Conservation (phyloP, 2,797 vertebrate species). For the Enteromius trimaculatus region DNA sequence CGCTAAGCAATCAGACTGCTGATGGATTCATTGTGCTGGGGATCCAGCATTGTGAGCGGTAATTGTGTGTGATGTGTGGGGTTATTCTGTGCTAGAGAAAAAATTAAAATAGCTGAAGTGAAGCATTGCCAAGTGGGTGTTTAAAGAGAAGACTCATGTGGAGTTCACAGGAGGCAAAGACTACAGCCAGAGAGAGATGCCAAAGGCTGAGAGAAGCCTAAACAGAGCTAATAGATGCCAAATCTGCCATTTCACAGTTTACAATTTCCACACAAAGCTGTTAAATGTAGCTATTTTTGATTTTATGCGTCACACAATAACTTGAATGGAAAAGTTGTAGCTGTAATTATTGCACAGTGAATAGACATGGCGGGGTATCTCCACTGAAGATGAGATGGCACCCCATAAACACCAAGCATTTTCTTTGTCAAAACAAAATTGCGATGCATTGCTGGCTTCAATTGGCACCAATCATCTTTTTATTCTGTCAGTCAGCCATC, state of each 20-base stretch:
- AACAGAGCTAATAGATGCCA: background rate
- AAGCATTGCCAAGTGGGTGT: conserved; percentile 34
- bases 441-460: background rate
- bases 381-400: background rate
- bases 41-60: background rate
- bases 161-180: conserved; percentile 22
- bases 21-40: conserved; percentile 3
- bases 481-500: conserved; percentile 24
- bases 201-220: background rate
- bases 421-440: conserved; percentile 20
- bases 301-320: background rate
- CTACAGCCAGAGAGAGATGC: conserved; percentile 8
- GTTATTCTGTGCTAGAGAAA: background rate
- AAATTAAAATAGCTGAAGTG: background rate
- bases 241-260: conserved; percentile 31
- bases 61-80: conserved; percentile 26
- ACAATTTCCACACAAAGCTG: background rate
- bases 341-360: background rate
- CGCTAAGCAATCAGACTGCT: conserved; percentile 10
- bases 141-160: conserved; percentile 27
- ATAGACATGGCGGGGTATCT: background rate
- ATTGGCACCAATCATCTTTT: conserved; percentile 15
- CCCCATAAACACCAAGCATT: background rate
- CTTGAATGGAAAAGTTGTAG: background rate
- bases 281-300: background rate